Percentiles rank a stretch among this genome's conserved stretches.
phyloP scores from a whole-genome alignment of 2,797 vertebrate genomes.

The Ctenochaetus hawaiiensis region DNA sequence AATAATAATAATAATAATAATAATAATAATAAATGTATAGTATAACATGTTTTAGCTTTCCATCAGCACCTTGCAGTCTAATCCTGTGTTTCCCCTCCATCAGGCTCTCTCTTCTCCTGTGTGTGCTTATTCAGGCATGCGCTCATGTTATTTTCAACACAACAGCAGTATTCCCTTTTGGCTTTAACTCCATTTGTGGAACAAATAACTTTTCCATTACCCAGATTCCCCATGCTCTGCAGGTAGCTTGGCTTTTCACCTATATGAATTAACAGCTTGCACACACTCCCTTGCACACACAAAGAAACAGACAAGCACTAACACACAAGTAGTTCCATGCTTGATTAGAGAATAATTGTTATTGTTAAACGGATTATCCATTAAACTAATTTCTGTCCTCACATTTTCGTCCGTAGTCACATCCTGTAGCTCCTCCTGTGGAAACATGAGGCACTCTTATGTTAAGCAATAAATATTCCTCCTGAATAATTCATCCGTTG shows the following conservation, averaged over 20 bases:
- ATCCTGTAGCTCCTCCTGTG: background rate
- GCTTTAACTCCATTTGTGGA: slow-evolving; percentile 52
- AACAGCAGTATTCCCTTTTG: slow-evolving; percentile 55
- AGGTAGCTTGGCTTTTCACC: slow-evolving; percentile 52
- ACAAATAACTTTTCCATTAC: slow-evolving; percentile 66
- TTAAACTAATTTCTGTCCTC: slow-evolving; percentile 1
- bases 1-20: background rate
- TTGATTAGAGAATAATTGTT: slow-evolving; percentile 28
- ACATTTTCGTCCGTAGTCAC: background rate
- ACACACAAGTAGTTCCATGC: slow-evolving; percentile 2
- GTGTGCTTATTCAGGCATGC: slow-evolving; percentile 29
- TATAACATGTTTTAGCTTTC: background rate
- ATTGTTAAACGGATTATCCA: slow-evolving; percentile 26
- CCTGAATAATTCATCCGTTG: background rate
- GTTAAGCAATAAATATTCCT: background rate
- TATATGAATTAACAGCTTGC: slow-evolving; percentile 43
- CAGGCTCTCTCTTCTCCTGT: slow-evolving; percentile 18
- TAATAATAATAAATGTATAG: no score
- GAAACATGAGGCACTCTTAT: background rate
- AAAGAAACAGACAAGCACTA: slow-evolving; percentile 11
- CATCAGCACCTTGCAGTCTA: slow-evolving; percentile 8
- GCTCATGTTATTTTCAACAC: slow-evolving; percentile 54
- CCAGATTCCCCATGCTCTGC: slow-evolving; percentile 54
- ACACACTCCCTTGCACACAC: slow-evolving; percentile 30
- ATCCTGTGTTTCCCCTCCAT: slow-evolving; percentile 17